Conservation (phyloP, 2,888 invertebrate genomes). For the Augochlorella aurata region DNA sequence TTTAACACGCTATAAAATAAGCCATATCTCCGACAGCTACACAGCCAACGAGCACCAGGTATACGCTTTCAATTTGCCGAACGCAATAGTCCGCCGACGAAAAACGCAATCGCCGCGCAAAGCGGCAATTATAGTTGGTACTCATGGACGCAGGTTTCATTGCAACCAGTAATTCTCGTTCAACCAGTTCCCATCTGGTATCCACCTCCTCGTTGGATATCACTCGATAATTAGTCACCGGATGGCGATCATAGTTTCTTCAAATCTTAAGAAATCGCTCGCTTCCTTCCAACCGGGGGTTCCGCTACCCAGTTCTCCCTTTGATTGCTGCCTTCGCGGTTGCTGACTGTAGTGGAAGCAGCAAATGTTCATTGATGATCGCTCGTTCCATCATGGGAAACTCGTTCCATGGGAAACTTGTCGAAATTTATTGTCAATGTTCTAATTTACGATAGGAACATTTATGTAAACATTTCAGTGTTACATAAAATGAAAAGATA, state of each 20-base stretch:
- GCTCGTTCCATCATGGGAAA: too few species aligned
- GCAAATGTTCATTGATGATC: background rate
- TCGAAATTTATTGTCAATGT: too few species aligned
- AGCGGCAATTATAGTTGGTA: constrained; percentile 26
- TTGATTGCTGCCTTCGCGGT: background rate
- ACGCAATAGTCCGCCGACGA: constrained; percentile 13
- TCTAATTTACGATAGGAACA: too few species aligned
- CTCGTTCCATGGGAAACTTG: too few species aligned
- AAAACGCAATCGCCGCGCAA: constrained; percentile 25
- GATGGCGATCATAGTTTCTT: background rate
- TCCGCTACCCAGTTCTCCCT: background rate
- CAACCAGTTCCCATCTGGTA: constrained; percentile 30
- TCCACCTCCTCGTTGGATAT: background rate
- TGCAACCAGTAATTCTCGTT: constrained; percentile 45
- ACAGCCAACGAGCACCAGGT: background rate
- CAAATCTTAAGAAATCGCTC: background rate
- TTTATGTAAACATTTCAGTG: too few species aligned
- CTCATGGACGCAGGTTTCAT: constrained; percentile 22
- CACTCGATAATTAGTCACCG: constrained; percentile 24
- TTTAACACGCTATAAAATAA: constrained; percentile 47
- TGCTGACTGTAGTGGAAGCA: background rate
- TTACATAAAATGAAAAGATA: too few species aligned
- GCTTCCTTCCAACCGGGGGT: background rate
- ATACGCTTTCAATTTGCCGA: constrained; percentile 32
- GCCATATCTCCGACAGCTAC: constrained; percentile 28